Percentiles rank a stretch among this genome's conserved stretches.
phyloP scores from a whole-genome alignment of 2,888 invertebrate species.

The Petrolisthes manimaculis region DNA sequence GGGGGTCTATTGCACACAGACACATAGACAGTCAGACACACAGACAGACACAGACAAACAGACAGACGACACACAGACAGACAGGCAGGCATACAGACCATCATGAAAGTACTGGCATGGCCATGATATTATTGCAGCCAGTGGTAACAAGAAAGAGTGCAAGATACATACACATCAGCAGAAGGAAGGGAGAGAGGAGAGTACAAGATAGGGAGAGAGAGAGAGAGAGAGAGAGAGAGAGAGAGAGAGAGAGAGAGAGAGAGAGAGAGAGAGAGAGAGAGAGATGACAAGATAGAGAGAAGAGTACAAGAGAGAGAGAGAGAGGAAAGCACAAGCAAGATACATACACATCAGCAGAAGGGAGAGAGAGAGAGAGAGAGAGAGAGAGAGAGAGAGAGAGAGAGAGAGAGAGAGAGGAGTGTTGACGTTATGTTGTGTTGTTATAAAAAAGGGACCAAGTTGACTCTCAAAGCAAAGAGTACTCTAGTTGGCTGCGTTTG shows the following conservation, averaged over 20 bases:
- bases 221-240: constrained; percentile 11
- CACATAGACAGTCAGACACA: too few species aligned
- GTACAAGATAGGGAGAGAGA: not conserved
- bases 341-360: not conserved
- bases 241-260: constrained; percentile 17
- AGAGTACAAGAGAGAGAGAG: not conserved
- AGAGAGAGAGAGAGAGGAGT: not conserved
- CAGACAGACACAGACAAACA: too few species aligned
- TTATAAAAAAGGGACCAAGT: too few species aligned
- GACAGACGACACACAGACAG: too few species aligned
- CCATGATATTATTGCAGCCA: too few species aligned
- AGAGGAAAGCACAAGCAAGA: not conserved
- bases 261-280: not conserved
- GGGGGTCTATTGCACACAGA: too few species aligned
- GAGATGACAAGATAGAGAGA: not conserved
- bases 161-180: not conserved
- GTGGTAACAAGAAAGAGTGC: too few species aligned
- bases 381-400: not conserved
- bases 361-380: not conserved
- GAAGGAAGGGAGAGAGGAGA: not conserved
- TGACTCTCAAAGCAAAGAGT: too few species aligned
- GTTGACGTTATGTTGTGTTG: too few species aligned
- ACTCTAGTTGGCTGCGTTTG: too few species aligned
- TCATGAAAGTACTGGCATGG: too few species aligned
- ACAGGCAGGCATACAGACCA: too few species aligned